Evolutionary conservation across 2,113 vertebrate species (phyloP), one percentile per base, ranked within the genome.

Genomic region (Lagopus leucura): DNA sequence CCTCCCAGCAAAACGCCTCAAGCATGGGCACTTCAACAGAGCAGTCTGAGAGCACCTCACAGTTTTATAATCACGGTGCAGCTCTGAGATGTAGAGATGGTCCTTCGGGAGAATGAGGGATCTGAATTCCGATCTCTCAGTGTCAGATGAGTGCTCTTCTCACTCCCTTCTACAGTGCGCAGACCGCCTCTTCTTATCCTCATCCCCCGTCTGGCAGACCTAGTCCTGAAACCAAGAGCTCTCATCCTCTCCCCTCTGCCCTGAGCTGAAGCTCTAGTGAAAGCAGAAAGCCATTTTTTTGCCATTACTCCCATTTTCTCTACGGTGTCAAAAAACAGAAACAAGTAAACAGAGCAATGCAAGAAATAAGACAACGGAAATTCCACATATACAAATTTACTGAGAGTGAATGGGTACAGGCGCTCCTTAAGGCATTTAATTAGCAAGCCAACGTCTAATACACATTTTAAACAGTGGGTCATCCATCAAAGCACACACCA

Each of bases 401-500:
- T 34, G 80, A 82, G 90, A 75, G 70, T 84, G 93, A 91, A 94
- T 92, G 86, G 83, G 80, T 82, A 70, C 66, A 86, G 83, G 58
- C 34, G 16, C 95, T 97, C 93, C 96, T 95, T 86, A 89, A 97
- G 96, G 90, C 88, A 94, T 97, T 97, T 97, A 97, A 97, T 98
- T 97, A 98, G 96, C 83, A 96, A 95, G 94, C 80, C 94, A 91
- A 83, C 82, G 93, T 65, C 92, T 97, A 93, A 96, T 80, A 96
- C 71, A 92, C 91, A 92, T 87, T 96, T 97, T 97, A 97, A 98
- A 96, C 96, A 97, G 96, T 95, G 50, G 97, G 96, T 88, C 95
- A 97, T 97, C 96, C 94, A 96, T 97, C 97, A 97, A 95, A 75
- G 82, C 93, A 88, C 91, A 92, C 89, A 95, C 89, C 74, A 88